Evolutionary conservation across 2,888 invertebrate species (phyloP).

Genomic region (Holacanthella duospinosa): DNA sequence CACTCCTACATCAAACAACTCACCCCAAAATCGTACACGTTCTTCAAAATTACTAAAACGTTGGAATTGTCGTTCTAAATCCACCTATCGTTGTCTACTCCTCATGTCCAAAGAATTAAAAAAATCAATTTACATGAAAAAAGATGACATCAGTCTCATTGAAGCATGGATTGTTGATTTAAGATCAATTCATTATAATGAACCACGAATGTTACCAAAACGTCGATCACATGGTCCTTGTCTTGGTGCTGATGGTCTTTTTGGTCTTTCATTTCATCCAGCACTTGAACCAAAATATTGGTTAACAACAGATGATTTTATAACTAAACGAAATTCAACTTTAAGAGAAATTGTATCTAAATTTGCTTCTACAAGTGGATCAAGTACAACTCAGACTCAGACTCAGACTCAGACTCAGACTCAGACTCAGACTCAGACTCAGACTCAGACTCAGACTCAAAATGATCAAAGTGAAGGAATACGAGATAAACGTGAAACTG

Average conservation of each 20-base stretch:
- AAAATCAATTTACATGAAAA: constrained; percentile 34
- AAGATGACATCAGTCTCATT: constrained; percentile 34
- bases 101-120: constrained; percentile 37
- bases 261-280: constrained; percentile 38
- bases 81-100: constrained; percentile 37
- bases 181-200: constrained; percentile 37
- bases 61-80: constrained; percentile 38
- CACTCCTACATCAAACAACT: too few species aligned
- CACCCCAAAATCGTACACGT: constrained; percentile 13
- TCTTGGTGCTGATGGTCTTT: constrained; percentile 38
- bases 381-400: neutral
- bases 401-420: neutral
- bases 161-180: constrained; percentile 38
- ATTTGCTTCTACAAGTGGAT: constrained; percentile 10
- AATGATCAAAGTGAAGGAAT: constrained; percentile 10
- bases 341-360: constrained; percentile 23
- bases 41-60: constrained; percentile 37
- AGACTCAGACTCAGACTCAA: neutral
- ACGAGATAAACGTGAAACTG: constrained; percentile 31
- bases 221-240: constrained; percentile 38
- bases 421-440: neutral
- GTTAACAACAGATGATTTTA: constrained; percentile 22
- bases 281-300: constrained; percentile 32
- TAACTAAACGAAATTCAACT: constrained; percentile 30
- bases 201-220: constrained; percentile 39